Conservation (phyloP, 1,140 invertebrate species). For the Pentalonia nigronervosa region DNA sequence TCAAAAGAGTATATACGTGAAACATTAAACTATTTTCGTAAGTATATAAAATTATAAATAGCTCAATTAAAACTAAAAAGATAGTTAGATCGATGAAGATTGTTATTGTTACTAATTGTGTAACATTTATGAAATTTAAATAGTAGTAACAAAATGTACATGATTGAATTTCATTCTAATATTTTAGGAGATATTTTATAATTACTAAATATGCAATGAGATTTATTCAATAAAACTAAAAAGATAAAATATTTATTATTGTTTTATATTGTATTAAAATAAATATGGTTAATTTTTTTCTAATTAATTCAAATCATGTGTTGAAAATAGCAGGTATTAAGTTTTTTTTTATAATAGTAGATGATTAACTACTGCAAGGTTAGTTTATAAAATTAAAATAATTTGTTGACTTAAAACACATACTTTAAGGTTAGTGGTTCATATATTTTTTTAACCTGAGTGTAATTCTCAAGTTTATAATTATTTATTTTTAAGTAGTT, state of each 20-base stretch:
- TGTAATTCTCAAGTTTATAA: background rate
- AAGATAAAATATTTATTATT: background rate
- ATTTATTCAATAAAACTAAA: background rate
- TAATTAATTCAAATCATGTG: background rate
- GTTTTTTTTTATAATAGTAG: no score
- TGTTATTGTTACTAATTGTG: background rate
- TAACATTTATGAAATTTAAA: background rate
- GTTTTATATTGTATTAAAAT: background rate
- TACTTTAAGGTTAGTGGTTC: background rate
- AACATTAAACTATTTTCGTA: slow-evolving; percentile 96
- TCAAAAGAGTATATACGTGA: slow-evolving; percentile 94
- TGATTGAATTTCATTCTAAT: background rate
- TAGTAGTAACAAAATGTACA: background rate
- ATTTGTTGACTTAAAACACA: background rate
- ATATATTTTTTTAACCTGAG: background rate
- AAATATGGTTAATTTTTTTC: background rate
- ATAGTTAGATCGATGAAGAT: background rate
- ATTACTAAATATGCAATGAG: background rate
- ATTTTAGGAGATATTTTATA: background rate
- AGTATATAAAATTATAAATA: slow-evolving; percentile 68
- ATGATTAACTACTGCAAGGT: no score
- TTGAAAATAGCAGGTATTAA: background rate
- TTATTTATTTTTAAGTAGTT: background rate
- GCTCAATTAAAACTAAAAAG: slow-evolving; percentile 16
- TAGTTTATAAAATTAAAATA: no score